Base-by-base conservation (phyloP, 2,797 vertebrate species). In the Pipistrellus pygmaeus region DNA sequence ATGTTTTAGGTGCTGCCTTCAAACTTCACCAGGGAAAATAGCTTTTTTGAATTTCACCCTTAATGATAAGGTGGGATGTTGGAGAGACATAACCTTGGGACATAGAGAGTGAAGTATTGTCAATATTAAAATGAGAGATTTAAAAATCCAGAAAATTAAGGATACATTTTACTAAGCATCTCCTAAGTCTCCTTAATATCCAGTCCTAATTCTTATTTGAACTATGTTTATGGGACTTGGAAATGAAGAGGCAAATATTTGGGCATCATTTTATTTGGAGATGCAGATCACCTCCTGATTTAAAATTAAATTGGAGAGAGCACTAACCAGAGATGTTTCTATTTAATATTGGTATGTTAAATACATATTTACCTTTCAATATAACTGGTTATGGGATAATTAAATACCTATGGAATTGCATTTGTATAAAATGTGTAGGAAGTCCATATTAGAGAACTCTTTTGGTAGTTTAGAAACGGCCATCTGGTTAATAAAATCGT, bases 311-410 rank as follows among this genome's bases (percentile, higher is more conserved):
- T 32, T 23, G 2, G 30, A 90, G 72, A 64, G 44, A 86, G 55
- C 3, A 76, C 3, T 30, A 62, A 72, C 7, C 14, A 72, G 18
- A 64, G 12, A 44, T 32, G 41, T 57, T 85, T 90, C 15, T 69
- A 71, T 57, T 85, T 88, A 81, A 64, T 85, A 25, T 10, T 87
- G 48, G 6, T 85, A 88, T 85, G 85, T 92, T 64, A 86, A 86
- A 68, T 62, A 27, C 2, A 60, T 57, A 84, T n/a, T 86, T 64
- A 35, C 71, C 12, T 81, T 92, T 94, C 13, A 77, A 8, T 20
- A 69, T 64, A 81, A 57, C 5, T 75, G 17, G 46, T 57, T 84
- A 55, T 41, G 7, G 32, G 17, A 85, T 12, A 82, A 57, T 30
- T 87, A 20, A 81, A 62, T 71, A 81, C 9, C 13, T 35, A 69